A percentile compares a stretch with the other conserved stretches of the same genome.
phyloP scores from a whole-genome alignment of 1,140 invertebrate genomes.

The Temnothorax curvispinosus region DNA sequence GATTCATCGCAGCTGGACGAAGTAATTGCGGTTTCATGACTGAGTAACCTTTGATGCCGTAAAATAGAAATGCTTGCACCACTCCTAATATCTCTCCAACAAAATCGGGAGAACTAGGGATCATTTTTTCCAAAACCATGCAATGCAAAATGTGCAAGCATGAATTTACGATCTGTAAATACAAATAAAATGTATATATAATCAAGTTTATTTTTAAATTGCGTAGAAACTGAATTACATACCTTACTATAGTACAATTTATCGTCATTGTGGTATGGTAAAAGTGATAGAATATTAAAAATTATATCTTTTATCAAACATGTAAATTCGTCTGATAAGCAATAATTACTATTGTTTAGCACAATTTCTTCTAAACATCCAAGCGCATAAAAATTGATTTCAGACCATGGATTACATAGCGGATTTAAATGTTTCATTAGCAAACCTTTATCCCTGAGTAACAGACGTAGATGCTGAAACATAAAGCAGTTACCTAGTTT shows the following conservation, averaged over 20 bases:
- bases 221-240: conserved; percentile 58
- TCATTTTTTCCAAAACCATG: conserved; percentile 68
- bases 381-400: conserved; percentile 77
- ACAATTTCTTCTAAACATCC: conserved; percentile 80
- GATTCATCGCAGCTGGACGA: conserved; percentile 85
- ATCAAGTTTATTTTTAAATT: neutral
- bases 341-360: conserved; percentile 65
- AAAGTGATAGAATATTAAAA: conserved; percentile 72
- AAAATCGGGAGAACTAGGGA: conserved; percentile 67
- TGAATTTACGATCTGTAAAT: conserved; percentile 74
- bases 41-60: conserved; percentile 81
- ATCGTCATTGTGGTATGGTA: conserved; percentile 68
- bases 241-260: conserved; percentile 79
- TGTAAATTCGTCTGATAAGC: conserved; percentile 72
- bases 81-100: conserved; percentile 86
- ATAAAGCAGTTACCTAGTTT: conserved; percentile 26
- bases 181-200: neutral
- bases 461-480: conserved; percentile 76
- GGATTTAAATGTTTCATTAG: conserved; percentile 72
- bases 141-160: conserved; percentile 77
- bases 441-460: conserved; percentile 73
- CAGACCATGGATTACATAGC: conserved; percentile 71
- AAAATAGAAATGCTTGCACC: conserved; percentile 85
- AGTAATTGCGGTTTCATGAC: conserved; percentile 81
- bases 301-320: conserved; percentile 73